Evolutionary conservation across 2,888 invertebrate species (phyloP).

Genomic region (Luperina nickerlii): DNA sequence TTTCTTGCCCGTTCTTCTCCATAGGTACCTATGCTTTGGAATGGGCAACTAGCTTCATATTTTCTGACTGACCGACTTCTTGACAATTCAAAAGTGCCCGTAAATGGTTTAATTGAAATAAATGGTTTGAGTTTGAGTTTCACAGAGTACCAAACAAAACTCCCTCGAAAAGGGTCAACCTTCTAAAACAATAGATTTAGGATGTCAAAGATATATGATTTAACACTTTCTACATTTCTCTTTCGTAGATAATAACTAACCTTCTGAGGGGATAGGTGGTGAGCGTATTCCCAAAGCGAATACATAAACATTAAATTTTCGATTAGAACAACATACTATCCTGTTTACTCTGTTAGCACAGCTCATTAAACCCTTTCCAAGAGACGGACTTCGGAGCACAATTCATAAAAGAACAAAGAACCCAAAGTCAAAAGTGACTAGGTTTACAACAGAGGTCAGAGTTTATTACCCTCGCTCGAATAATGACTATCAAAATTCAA

Average conservation of each 20-base stretch:
- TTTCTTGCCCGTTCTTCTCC: no score
- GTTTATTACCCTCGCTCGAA: conserved; percentile 60
- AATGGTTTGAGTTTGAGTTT: no score
- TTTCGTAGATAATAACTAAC: background rate
- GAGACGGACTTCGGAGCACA: conserved; percentile 55
- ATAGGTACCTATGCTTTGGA: no score
- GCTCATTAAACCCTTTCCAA: conserved; percentile 68
- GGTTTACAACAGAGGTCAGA: conserved; percentile 65
- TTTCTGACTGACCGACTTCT: no score
- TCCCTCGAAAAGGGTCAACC: background rate
- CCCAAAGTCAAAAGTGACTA: conserved; percentile 70
- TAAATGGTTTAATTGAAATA: no score
- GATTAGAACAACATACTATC: conserved; percentile 37
- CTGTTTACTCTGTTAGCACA: conserved; percentile 57
- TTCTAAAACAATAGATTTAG: conserved; percentile 15
- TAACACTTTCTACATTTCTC: conserved; percentile 3
- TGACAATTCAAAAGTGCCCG: no score
- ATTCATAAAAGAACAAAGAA: conserved; percentile 65
- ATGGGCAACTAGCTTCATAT: no score
- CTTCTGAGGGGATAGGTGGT: background rate
- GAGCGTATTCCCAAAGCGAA: background rate
- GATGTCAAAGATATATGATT: conserved; percentile 7
- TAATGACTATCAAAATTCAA: conserved; percentile 29
- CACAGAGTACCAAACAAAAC: background rate
- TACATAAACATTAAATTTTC: conserved; percentile 5